phyloP scores from a whole-genome alignment of 1,140 invertebrate species.

The Drosophila kurseongensis region DNA sequence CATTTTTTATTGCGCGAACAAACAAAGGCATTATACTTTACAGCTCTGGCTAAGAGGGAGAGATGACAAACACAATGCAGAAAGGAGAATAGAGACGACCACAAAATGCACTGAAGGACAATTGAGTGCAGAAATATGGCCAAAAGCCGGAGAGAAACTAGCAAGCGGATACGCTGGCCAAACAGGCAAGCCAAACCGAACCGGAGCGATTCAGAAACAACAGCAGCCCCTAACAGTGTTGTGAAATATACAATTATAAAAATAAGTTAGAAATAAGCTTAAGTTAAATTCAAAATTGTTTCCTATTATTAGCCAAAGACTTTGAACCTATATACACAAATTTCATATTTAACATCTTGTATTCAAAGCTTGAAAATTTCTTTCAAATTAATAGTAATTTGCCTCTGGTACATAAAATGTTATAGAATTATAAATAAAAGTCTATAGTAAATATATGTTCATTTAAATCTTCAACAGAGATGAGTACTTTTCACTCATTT shows the following conservation, averaged over 20 bases:
- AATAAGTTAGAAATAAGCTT: background rate
- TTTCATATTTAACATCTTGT: too few relatives aligned
- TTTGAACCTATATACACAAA: too few relatives aligned
- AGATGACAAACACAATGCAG: conserved; percentile 35
- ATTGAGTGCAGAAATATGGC: conserved; percentile 81
- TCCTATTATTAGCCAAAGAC: too few relatives aligned
- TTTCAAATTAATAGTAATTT: too few relatives aligned
- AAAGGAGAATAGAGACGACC: conserved; percentile 41
- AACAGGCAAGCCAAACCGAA: conserved; percentile 42
- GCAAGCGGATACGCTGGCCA: conserved; percentile 62
- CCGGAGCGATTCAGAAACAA: conserved; percentile 13
- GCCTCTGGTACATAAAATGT: too few relatives aligned
- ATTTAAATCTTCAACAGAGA: too few relatives aligned
- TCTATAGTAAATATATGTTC: too few relatives aligned
- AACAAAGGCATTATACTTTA: conserved; percentile 82
- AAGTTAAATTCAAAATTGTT: too few relatives aligned
- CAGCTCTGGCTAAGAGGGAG: conserved; percentile 34
- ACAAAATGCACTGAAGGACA: conserved; percentile 77
- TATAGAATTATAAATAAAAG: too few relatives aligned
- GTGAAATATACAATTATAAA: background rate
- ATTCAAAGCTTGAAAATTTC: too few relatives aligned
- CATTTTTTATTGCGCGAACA: conserved; percentile 81
- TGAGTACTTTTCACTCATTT: too few relatives aligned
- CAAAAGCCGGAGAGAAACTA: conserved; percentile 57
- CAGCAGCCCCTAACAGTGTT: conserved; percentile 2